Conservation (phyloP, 2,888 invertebrate genomes). For the Amiota communis region DNA sequence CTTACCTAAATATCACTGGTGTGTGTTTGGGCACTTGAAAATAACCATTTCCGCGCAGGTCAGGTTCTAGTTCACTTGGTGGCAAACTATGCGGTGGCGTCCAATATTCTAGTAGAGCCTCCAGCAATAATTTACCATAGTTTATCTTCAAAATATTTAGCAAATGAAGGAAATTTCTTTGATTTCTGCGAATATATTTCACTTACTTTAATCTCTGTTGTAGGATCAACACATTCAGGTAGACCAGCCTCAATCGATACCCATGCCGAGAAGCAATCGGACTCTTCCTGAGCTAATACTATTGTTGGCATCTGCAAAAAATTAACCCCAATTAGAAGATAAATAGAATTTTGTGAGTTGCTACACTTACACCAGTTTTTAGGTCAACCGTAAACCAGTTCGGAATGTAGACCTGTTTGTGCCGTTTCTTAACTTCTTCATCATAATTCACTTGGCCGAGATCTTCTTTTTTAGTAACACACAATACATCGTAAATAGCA, state of each 20-base stretch:
- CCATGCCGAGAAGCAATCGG: constrained; percentile 98
- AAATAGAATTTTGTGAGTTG: constrained; percentile 32
- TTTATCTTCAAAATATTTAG: constrained; percentile 79
- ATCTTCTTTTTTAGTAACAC: constrained; percentile 90
- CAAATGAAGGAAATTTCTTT: background rate
- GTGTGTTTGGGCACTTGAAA: constrained; percentile 96
- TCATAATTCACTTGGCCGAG: constrained; percentile 93
- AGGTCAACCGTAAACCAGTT: constrained; percentile 99
- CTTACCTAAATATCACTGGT: constrained; percentile 92
- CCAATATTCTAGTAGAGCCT: constrained; percentile 97
- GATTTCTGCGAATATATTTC: too few species aligned
- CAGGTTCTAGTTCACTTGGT: constrained; percentile 80
- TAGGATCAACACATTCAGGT: constrained; percentile 77
- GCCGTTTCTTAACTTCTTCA: constrained; percentile 91
- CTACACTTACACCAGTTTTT: constrained; percentile 89
- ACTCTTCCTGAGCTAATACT: constrained; percentile 96
- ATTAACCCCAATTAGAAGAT: constrained; percentile 3
- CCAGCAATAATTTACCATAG: constrained; percentile 93
- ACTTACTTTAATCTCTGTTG: constrained; percentile 71
- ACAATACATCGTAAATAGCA: constrained; percentile 93
- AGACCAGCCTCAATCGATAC: constrained; percentile 97
- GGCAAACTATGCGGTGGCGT: constrained; percentile 80
- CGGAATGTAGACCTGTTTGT: constrained; percentile 95
- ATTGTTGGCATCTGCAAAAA: constrained; percentile 90
- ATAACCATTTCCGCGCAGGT: constrained; percentile 83